phyloP scores from a whole-genome alignment of 2,888 invertebrate species.

The Platynereis dumerilii region DNA sequence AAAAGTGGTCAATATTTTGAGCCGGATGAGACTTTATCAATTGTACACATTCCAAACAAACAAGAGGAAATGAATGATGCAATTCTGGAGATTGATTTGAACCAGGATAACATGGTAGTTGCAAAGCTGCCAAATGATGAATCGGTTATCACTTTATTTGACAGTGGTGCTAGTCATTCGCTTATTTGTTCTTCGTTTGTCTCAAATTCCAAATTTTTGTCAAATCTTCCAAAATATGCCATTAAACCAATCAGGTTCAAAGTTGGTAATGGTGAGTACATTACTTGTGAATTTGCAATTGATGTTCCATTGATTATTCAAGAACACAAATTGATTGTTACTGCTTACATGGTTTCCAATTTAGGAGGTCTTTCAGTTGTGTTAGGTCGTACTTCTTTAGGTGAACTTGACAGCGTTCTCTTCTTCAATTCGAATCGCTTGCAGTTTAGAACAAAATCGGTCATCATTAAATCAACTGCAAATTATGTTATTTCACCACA shows the following conservation, averaged over 20 bases:
- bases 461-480: neutral
- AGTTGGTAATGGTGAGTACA: neutral
- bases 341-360: neutral
- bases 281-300: neutral
- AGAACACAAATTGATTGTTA: neutral
- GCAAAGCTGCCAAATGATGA: neutral
- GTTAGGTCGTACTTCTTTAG: neutral
- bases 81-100: too few species aligned
- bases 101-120: neutral
- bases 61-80: too few species aligned
- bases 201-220: neutral
- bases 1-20: too few species aligned
- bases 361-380: neutral
- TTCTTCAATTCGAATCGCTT: neutral
- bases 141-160: neutral
- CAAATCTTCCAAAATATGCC: neutral
- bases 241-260: neutral
- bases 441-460: neutral
- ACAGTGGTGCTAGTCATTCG: neutral
- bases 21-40: too few species aligned
- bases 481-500: neutral
- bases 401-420: neutral
- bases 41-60: too few species aligned
- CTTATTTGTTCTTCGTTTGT: neutral
- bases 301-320: neutral